Evolutionary conservation across 2,888 invertebrate genomes (phyloP), one percentile per base, ranked within the genome.

Genomic region (Ptychoptera contaminata): DNA sequence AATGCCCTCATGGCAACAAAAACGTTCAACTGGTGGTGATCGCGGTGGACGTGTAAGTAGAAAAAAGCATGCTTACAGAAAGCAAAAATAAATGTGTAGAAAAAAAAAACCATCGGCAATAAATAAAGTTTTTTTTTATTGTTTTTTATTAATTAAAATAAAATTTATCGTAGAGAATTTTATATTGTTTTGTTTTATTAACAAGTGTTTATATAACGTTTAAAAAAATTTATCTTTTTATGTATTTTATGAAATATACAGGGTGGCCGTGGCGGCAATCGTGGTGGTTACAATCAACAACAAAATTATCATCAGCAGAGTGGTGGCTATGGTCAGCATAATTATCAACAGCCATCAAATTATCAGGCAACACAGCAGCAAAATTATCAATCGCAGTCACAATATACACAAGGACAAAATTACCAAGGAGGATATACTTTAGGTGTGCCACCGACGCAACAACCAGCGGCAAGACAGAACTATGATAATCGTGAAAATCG

Each of bases 1-100:
- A 68, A 94, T 96, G 92, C 96, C 96, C 0, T 81, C 90, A 0
- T 96, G 94, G 88, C 79, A 82, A 57, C 85, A 88, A 32, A 69
- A 72, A 43, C 69, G 75, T 34, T 67, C 70, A 1, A 60, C 65
- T 2, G 55, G 67, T 8, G 55, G 58, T 5, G 51, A 57, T 10
- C 49, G 59, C 29, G 53, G 59, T 48, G 55, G 56, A 14, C 50
- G 55, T 11, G 54, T 55, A 31, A 54, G 61, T 2, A n/a, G 9
- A 11, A 2, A 32, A 32, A 32, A 32, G n/a, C 9, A 32, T 11
- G n/a, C n/a, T 7, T 7, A 32, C n/a, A 11, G 32, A 32, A 2
- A 11, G 8, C 9, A 32, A n/a, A 32, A 32, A 32, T 11, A 11
- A 11, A 32, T 11, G n/a, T 11, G 12, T 32, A 45, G 38, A 44